Conservation (phyloP, 2,888 invertebrate species). For the Hydrotaea cyrtoneurina region DNA sequence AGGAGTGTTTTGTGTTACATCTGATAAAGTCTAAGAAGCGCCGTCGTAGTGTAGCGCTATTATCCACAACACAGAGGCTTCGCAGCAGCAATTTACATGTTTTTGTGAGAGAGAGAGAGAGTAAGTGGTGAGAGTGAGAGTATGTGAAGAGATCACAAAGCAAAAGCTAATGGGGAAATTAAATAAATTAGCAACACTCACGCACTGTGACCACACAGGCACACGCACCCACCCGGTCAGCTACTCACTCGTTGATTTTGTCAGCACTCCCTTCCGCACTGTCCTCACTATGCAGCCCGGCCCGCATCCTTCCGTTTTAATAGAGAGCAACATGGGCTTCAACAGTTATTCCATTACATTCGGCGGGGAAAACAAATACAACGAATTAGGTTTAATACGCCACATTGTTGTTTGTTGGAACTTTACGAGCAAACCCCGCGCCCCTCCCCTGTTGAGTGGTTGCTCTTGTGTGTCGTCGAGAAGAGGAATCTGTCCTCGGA, state of each 20-base stretch:
- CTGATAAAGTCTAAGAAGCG: background rate
- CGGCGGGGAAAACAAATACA: slow-evolving; percentile 13
- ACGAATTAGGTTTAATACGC: slow-evolving; percentile 13
- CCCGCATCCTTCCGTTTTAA: background rate
- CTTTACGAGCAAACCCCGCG: background rate
- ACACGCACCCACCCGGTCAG: background rate
- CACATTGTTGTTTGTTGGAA: no score
- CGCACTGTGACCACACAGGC: slow-evolving; percentile 29
- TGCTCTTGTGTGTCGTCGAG: background rate
- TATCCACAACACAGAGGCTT: background rate
- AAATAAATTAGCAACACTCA: slow-evolving; percentile 58
- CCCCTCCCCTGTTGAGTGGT: background rate
- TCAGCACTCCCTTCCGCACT: background rate
- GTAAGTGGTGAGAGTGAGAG: background rate
- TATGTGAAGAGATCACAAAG: background rate
- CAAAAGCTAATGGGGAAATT: slow-evolving; percentile 54
- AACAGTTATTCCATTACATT: background rate
- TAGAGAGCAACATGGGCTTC: background rate
- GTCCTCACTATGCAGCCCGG: background rate
- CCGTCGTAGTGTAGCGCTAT: no score
- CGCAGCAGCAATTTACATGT: background rate
- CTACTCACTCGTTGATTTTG: background rate
- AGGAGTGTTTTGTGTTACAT: slow-evolving; percentile 21
- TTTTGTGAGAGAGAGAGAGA: background rate
- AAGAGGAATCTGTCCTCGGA: background rate